A percentile compares a stretch with the other conserved stretches of the same genome.
Conservation (phyloP, 64 coral and sea anemone genomes). For the Montipora foliosa region DNA sequence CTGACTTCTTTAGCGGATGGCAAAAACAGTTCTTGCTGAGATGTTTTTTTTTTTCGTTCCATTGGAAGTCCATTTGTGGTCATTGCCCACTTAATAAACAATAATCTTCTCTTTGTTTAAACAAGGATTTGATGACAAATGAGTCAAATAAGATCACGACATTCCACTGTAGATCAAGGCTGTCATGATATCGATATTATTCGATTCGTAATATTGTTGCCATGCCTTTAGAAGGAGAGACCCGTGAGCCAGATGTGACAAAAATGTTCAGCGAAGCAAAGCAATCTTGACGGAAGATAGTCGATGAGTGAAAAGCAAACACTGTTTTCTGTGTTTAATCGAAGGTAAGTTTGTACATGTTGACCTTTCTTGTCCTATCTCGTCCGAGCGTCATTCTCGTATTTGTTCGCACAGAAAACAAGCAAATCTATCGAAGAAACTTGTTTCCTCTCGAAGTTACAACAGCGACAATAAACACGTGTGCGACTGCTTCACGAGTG, state of each 20-base stretch:
- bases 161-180: conserved; percentile 25
- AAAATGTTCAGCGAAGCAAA: neutral
- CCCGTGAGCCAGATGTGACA: neutral
- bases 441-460: neutral
- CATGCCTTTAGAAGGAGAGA: neutral
- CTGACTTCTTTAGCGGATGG: neutral
- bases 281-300: neutral
- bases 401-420: neutral
- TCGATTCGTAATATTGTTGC: neutral
- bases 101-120: conserved; percentile 17
- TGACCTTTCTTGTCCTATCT: neutral
- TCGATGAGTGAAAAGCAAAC: neutral
- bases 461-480: neutral
- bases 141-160: neutral
- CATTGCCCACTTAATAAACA: conserved; percentile 3
- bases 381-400: neutral
- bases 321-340: neutral
- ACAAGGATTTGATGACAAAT: conserved; percentile 31
- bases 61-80: conserved; percentile 24
- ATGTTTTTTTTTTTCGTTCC: neutral
- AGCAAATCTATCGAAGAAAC: neutral
- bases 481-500: neutral
- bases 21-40: neutral
- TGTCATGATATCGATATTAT: no score
- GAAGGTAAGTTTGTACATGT: conserved; percentile 1